Percentiles rank a stretch among this genome's conserved stretches.
Conservation (phyloP, 2,113 vertebrate genomes). For the Engystomops pustulosus region DNA sequence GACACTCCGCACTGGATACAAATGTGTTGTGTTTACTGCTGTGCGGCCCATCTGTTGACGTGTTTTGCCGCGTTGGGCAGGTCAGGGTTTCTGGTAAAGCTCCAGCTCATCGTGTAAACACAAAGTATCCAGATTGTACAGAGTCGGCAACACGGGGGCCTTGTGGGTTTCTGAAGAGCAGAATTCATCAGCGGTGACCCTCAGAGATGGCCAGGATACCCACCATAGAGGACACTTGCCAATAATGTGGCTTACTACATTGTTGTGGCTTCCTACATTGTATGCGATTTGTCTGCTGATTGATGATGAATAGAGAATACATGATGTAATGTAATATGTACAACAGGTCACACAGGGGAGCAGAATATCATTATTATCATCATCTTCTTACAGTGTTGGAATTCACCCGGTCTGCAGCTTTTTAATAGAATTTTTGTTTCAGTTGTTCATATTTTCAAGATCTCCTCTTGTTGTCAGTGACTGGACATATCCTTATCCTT, state of each 20-base stretch:
- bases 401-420: neutral
- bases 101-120: constrained; percentile 14
- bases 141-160: neutral
- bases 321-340: neutral
- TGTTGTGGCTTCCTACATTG: neutral
- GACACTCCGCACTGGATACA: neutral
- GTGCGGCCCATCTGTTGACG: constrained; percentile 37
- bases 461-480: neutral
- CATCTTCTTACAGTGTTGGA: no score
- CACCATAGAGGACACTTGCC: neutral
- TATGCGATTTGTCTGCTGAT: neutral
- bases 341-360: neutral
- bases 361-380: neutral
- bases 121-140: constrained; percentile 7
- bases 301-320: neutral
- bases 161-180: neutral
- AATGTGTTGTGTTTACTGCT: constrained; percentile 39
- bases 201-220: neutral
- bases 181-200: neutral
- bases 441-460: neutral
- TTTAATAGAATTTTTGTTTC: neutral
- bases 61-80: neutral
- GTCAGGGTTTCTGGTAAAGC: constrained; percentile 12
- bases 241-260: neutral
- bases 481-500: neutral